Evolutionary conservation across 2,113 vertebrate species (phyloP), one percentile per base, ranked within the genome.

Genomic region (Bubalus kerabau): DNA sequence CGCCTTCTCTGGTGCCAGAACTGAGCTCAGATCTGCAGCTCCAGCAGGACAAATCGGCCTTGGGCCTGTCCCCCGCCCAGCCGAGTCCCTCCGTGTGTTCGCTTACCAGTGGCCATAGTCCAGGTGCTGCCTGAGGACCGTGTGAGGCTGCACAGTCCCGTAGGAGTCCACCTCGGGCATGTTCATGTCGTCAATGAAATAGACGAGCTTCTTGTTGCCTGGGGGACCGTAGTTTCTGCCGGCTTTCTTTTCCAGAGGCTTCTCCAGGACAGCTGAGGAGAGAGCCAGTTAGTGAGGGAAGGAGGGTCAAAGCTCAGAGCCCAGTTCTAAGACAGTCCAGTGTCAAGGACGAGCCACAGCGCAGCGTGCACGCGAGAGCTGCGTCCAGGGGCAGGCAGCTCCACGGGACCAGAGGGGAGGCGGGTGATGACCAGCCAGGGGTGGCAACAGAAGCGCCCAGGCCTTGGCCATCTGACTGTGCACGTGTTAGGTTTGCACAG

Each of bases 131-230:
- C 99, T 98, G 98, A 99, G 99, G 54, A 99, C 98, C 0, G 99
- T 99, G 97, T 99, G 99, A 3, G 99, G 99, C 96, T 99, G 99
- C 96, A 99, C 99, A 0, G 99, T 99, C 40, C 99, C 99, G 0
- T 99, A 99, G 0, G 99, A 81, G 0, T 99, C 99, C 98, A 99
- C 99, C 95, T 99, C 98, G 0, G 99, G 99, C 99, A 99, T 99
- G 97, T 99, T 99, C 99, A 99, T 99, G 94, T 99, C 99, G 2
- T 99, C 99, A 0, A 99, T 99, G 98, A 99, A 99, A 98, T 99
- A 99, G 92, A 99, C 98, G 0, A 99, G 99, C 90, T 98, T 99
- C 98, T 99, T 99, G 98, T 98, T 99, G 87, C 99, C 99, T 0
- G 99, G 99, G 0, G 99, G 99, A 2, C 99, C 99, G 0, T 99